Evolutionary conservation across 1,140 invertebrate species (phyloP).

Genomic region (Cheumatopsyche charites): DNA sequence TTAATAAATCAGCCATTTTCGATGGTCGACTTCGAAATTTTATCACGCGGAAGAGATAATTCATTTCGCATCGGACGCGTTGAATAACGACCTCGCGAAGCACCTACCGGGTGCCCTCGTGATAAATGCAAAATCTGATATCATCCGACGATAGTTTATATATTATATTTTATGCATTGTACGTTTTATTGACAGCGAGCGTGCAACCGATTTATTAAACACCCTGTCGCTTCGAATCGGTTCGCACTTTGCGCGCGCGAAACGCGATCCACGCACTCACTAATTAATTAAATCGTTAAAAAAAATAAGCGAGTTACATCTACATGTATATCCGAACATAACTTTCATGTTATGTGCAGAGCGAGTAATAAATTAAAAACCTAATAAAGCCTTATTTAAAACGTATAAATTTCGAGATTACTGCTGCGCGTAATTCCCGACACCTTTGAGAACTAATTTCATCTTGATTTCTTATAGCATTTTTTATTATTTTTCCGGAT

Average conservation of each 20-base stretch:
- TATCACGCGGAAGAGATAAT: no score
- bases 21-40: no score
- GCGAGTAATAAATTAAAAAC: slow-evolving; percentile 4
- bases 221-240: slow-evolving; percentile 35
- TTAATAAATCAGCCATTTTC: no score
- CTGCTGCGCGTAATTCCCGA: neutral
- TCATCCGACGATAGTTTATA: slow-evolving; percentile 38
- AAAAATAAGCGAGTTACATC: no score
- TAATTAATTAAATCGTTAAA: no score
- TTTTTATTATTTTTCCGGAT: slow-evolving; percentile 8
- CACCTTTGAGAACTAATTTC: slow-evolving; percentile 13
- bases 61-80: no score
- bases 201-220: slow-evolving; percentile 42
- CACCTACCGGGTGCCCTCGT: neutral
- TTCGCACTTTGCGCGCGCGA: neutral
- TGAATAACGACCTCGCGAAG: no score
- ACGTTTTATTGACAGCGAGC: slow-evolving; percentile 32
- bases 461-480: neutral
- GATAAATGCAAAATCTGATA: slow-evolving; percentile 41
- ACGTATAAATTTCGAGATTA: slow-evolving; percentile 3
- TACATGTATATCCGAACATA: no score
- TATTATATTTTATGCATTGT: neutral
- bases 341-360: no score
- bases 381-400: slow-evolving; percentile 12
- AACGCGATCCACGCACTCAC: no score